Evolutionary conservation across 2,888 invertebrate species (phyloP), one percentile per base, ranked within the genome.

Genomic region (Dasysyrphus albostriatus): DNA sequence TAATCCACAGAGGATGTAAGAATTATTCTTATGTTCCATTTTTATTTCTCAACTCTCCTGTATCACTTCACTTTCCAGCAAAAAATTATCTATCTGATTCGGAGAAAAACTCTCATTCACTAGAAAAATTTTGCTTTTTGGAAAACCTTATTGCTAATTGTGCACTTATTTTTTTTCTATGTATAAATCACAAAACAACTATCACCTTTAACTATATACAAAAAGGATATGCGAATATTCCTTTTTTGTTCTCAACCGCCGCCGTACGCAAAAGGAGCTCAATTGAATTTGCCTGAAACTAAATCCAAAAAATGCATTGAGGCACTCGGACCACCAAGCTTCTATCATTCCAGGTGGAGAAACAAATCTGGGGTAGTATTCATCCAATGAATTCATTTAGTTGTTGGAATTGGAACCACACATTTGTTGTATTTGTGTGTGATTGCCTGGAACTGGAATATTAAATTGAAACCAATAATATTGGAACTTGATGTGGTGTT

Each of bases 191-290:
- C 37, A 58, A 19, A 19, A 51, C 49, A 5, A 2, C 10, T 19
- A 19, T 19, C 49, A 10, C 42, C 42, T 39, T 1, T 14, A n/a
- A 1, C 6, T 44, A 44, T 44, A 44, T 7, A n/a, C n/a, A 7
- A n/a, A 44, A 44, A n/a, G 12, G 3, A 19, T 16, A 49, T 42
- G 42, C 14, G 42, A 83, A 54, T 54, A 19, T 69, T 72, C 67
- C 44, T 80, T 75, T n/a, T 16, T 37, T 39, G 16, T 54, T 63
- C 24, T 76, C 32, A 81, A 85, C 76, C 81, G 76, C 56, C 67
- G 51, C 76, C 81, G 76, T 56, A 85, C 76, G 73, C 73, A 76
- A 85, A 85, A 73, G 76, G 81, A 85, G 80, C 76, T 85, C 84
- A 73, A 81, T 77, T 85, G 81, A 85, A 77, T 77, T 76, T 67